Evolutionary conservation across 1,140 invertebrate genomes (phyloP).

Genomic region (Drosophila asahinai): DNA sequence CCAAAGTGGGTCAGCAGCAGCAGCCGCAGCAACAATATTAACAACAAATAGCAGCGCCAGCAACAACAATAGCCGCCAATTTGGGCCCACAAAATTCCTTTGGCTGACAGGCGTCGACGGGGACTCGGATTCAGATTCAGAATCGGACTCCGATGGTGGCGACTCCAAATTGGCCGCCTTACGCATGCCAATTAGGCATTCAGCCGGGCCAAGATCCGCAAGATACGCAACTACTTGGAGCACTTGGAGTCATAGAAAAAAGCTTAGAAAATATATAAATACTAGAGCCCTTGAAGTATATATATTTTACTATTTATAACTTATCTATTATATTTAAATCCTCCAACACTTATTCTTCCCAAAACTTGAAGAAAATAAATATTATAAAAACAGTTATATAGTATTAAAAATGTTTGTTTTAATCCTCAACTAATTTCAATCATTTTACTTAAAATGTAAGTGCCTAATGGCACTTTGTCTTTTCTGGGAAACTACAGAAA

Average conservation of each 20-base stretch:
- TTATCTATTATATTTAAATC: too few species aligned
- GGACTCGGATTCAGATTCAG: constrained; percentile 38
- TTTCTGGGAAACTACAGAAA: too few species aligned
- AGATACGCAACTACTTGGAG: not conserved
- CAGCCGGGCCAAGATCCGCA: constrained; percentile 14
- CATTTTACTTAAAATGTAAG: too few species aligned
- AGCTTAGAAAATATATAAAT: not conserved
- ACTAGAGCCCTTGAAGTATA: not conserved
- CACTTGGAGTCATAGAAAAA: not conserved
- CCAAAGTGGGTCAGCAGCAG: constrained; percentile 72
- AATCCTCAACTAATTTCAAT: too few species aligned
- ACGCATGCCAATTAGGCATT: constrained; percentile 75
- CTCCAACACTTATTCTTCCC: too few species aligned
- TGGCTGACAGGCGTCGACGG: constrained; percentile 69
- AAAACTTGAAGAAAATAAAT: not conserved
- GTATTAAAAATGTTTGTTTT: not conserved
- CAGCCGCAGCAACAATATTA: constrained; percentile 19
- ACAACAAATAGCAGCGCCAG: constrained; percentile 6
- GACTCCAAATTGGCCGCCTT: constrained; percentile 52
- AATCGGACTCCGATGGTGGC: constrained; percentile 27
- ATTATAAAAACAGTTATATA: not conserved
- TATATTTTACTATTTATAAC: too few species aligned
- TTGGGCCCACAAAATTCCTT: constrained; percentile 77
- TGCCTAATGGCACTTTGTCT: too few species aligned
- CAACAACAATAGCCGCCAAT: constrained; percentile 76